Evolutionary conservation across 2,113 vertebrate species (phyloP), one percentile per base, ranked within the genome.

Genomic region (Hipposideros armiger): DNA sequence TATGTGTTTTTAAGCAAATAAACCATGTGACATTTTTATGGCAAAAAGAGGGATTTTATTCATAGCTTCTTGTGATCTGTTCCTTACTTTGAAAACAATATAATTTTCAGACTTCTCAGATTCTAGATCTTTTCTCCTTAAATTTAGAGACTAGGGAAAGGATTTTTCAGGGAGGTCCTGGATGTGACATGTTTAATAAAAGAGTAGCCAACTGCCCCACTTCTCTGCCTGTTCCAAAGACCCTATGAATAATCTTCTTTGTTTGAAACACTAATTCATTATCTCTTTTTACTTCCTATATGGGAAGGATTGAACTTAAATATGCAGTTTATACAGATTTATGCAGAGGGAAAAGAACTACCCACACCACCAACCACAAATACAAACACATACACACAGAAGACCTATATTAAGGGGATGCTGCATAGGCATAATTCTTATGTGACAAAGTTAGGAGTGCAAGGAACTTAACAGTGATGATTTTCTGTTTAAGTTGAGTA

Each of bases 231-330:
- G 1, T 73, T 84, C 30, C 67, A 88, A 85, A 94, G 16, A 85
- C 6, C 19, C 26, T 69, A 85, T 89, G 62, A 73, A 69, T 96
- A 89, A 94, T 93, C 94, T 95, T 90, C 84, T 95, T 97, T 95
- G 50, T 94, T 96, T 26, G 54, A 70, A 60, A 26, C 64, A 87
- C 4, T 66, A 83, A 82, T 84, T 94, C 47, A 76, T 96, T 78
- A 95, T 90, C 74, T 95, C 56, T n/a, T 89, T 90, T 89, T 86
- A 81, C 50, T 54, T 73, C 50, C 64, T 70, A 32, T 54, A 42
- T 52, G 77, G 66, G 16, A 17, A 32, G 58, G 24, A 94, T 91
- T 96, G 82, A 66, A 85, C 28, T 73, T 78, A 91, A 93, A 94
- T 89, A 67, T 86, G 17, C 62, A 76, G 85, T 40, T 90, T 90